Evolutionary conservation across 2,113 vertebrate species (phyloP).

Genomic region (Lynx canadensis): DNA sequence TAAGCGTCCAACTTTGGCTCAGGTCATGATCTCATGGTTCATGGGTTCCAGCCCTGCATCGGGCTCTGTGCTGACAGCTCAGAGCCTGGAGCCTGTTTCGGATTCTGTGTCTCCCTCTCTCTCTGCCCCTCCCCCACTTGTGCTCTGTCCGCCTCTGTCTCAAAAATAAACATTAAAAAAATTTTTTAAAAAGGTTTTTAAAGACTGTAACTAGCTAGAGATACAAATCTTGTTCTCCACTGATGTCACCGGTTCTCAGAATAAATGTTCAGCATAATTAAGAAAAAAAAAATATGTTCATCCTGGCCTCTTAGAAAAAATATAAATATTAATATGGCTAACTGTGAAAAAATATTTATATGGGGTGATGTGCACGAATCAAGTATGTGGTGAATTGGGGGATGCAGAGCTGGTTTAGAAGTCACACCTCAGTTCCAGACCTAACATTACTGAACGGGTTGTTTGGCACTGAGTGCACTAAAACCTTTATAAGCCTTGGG

Average conservation of each 20-base stretch:
- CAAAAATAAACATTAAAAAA: too few species aligned
- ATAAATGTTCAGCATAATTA: background rate
- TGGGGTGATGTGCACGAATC: background rate
- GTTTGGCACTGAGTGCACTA: background rate
- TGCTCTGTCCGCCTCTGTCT: too few species aligned
- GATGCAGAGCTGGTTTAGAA: background rate
- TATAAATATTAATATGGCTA: background rate
- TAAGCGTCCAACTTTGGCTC: too few species aligned
- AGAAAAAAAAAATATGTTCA: background rate
- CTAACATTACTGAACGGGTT: background rate
- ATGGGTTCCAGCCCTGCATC: too few species aligned
- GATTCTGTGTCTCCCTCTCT: too few species aligned
- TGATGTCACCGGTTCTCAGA: background rate
- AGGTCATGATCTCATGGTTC: too few species aligned
- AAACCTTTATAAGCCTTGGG: background rate
- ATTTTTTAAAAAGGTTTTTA: background rate
- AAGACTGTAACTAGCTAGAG: background rate
- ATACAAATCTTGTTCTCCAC: background rate
- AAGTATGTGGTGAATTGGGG: background rate
- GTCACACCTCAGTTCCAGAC: background rate
- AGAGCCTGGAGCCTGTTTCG: too few species aligned
- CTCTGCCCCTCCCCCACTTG: too few species aligned
- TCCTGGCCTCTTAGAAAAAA: background rate
- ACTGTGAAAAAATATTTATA: background rate
- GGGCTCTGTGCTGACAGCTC: too few species aligned